Evolutionary conservation across 2,113 vertebrate genomes (phyloP), one percentile per base, ranked within the genome.

Genomic region (Thomomys bottae): DNA sequence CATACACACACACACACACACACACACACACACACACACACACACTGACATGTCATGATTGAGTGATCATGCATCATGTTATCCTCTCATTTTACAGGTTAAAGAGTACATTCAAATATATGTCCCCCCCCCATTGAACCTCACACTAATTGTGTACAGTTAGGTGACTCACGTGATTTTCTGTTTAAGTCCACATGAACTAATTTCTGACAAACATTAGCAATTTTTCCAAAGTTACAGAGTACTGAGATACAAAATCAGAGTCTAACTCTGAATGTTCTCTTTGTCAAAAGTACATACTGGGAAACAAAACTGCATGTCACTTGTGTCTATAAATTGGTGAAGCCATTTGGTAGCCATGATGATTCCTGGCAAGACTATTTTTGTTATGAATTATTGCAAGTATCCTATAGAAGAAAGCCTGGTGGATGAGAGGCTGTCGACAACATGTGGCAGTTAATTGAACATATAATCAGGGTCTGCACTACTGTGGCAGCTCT

Each of bases 401-500:
- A 93, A 90, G 84, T 90, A 95, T 88, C 93, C 79, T 79, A 75
- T 68, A 72, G 76, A 87, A 95, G 83, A 80, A 90, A 94, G 73
- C 32, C 86, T 84, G 71, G 90, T 73, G n/a, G 86, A 80, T 95
- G 90, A 92, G 88, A 84, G 45, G 57, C n/a, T 81, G 40, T 93
- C 1, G 72, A 90, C 88, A 90, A 86, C 94, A 90, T 21, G 71
- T 30, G 88, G 94, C 81, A 93, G 94, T 88, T 96, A 96, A 94
- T 81, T 95, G 95, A 95, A 95, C 95, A 84, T 87, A 94, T 95
- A 96, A 96, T 95, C 93, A 96, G 95, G 72, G 40, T 54, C 91
- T 96, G 94, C 80, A 93, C 84, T 76, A 93, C 83, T 8, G 67
- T 94, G 88, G 88, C 45, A 0, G 95, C 94, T 93, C 93, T 90